phyloP scores from a whole-genome alignment of 2,888 invertebrate genomes.

The Crematogaster levior region DNA sequence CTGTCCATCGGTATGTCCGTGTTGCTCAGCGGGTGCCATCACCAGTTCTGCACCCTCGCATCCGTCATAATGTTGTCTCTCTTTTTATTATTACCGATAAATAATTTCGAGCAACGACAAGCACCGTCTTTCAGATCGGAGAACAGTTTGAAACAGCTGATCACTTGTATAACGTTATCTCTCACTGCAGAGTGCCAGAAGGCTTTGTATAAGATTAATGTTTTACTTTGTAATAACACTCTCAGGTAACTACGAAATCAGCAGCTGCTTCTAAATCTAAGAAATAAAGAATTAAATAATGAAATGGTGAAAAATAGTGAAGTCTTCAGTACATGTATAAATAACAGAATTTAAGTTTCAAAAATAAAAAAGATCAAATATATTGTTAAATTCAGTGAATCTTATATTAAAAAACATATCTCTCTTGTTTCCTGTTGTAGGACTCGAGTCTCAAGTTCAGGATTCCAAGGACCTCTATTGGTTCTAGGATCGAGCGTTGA shows the following conservation, averaged over 20 bases:
- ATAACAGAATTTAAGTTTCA: neutral
- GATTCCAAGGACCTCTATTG: slow-evolving; percentile 83
- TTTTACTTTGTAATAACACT: neutral
- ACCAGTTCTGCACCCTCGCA: slow-evolving; percentile 84
- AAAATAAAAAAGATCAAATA: neutral
- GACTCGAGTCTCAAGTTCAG: slow-evolving; percentile 82
- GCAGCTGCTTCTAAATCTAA: neutral
- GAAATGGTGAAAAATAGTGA: no score
- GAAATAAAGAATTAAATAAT: neutral
- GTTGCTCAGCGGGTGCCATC: slow-evolving; percentile 84
- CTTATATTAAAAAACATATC: slow-evolving; percentile 1
- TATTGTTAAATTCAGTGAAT: neutral
- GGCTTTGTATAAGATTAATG: slow-evolving; percentile 3
- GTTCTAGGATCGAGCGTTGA: slow-evolving; percentile 78
- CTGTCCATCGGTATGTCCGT: slow-evolving; percentile 78
- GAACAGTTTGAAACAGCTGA: slow-evolving; percentile 14
- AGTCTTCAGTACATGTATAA: neutral
- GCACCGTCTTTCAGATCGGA: slow-evolving; percentile 20
- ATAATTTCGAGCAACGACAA: slow-evolving; percentile 71
- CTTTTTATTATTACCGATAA: slow-evolving; percentile 73
- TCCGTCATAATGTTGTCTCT: slow-evolving; percentile 81
- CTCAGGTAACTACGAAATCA: neutral
- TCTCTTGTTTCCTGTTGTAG: slow-evolving; percentile 75
- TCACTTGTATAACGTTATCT: slow-evolving; percentile 25
- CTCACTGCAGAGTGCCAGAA: neutral